Base-by-base conservation (phyloP, 1,140 invertebrate genomes). In the Brachionus paranguensis region DNA sequence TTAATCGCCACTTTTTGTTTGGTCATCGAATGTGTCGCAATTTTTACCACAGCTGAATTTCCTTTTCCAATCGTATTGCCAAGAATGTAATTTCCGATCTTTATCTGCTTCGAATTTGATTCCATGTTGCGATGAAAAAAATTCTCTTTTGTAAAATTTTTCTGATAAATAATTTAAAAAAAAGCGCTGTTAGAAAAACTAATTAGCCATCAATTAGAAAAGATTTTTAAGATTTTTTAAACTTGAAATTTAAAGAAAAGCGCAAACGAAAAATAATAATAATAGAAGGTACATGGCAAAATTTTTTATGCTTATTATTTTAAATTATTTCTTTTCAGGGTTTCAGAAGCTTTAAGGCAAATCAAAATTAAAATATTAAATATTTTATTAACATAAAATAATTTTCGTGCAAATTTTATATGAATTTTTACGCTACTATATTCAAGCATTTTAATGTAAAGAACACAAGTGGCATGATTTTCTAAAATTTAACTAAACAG, bases 11-110 rank as follows among this genome's bases (percentile, higher is more conserved):
- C 93, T 92, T 93, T 45, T 68, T 68, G 84, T 74, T 96, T 96
- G 79, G 98, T 99, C 86, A 97, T 96, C 86, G 99, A 93, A 92
- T 99, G 98, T 90, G 97, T 98, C 84, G 97, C 98, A 85, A 99
- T 92, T 91, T 99, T 99, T 85, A 99, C 98, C 92, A 99, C 99
- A 87, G 98, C 98, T 92, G 99, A 99, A 92, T 99, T 99, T 65
- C 98, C 98, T 91, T 99, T 99, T 86, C 98, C 98, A 88, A 99
- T 99, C 85, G 98, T 99, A 17, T 47, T 45, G 27, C 78, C 78
- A 41, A 81, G 50, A 20, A 81, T 37, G 27, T 81, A 81, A 29
- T 60, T 81, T 17, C 78, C 78, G 45, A 81, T 81, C 45, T 81
- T 81, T 29, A 81, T 81, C 60, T 60, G 78, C 17, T 81, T 81